Base-by-base conservation (phyloP, 2,113 vertebrate genomes). In the Chaetodon trifascialis region DNA sequence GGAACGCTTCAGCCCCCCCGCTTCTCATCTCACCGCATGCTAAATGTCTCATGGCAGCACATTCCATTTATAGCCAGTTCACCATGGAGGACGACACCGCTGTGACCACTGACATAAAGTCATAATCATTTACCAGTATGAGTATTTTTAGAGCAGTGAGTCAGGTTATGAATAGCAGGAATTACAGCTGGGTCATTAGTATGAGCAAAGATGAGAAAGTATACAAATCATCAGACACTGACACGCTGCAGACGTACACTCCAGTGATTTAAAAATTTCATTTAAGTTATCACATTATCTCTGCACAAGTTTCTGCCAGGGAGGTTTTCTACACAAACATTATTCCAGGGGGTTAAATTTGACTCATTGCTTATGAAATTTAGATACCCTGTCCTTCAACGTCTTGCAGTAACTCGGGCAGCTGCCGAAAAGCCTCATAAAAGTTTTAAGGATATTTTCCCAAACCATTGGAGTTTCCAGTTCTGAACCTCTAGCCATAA, bases 61-160 rank as follows among this genome's bases (percentile, higher is more conserved):
- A 79, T 79, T 80, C 34, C 79, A 85, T 71, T 71, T 71, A 84
- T 83, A 86, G 85, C 84, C 59, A 66, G 83, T 86, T 78, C 68
- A 46, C 66, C 52, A 55, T 64, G 38, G 1, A 69, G 77, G 25
- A 70, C 38, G 77, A 66, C 66, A n/a, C 55, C 14, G 5, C 30
- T 25, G 56, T 72, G 83, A 63, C 55, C 46, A 52, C 60, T 49
- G 44, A 80, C 71, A 63, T 73, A 10, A 36, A 80, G 34, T 30
- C 49, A 40, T 42, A 58, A 58, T 30, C 40, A 23, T 56, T 65
- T 30, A 81, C 21, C 34, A 36, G 7, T 4, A 25, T 7, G 23
- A n/a, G 55, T n/a, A 71, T 76, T 64, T 59, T 73, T 56, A 49
- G 77, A 44, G 56, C 54, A 36, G 59, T 73, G 80, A 80, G 73